Evolutionary conservation across 2,888 invertebrate genomes (phyloP).

Genomic region (Tanypteryx hageni): DNA sequence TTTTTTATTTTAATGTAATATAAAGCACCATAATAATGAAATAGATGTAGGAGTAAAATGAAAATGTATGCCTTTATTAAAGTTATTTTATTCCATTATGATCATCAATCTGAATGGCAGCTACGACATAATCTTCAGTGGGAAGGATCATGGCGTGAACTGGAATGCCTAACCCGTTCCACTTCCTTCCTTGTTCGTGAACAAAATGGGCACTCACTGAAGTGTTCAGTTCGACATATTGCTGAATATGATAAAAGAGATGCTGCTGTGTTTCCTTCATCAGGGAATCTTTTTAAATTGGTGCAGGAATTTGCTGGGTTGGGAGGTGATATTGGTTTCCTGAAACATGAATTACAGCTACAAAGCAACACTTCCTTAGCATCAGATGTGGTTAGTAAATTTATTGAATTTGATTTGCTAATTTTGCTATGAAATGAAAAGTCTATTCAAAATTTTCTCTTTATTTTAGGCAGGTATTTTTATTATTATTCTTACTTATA

Average conservation of each 20-base stretch:
- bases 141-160: conserved; percentile 90
- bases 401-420: too few species aligned
- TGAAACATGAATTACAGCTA: conserved; percentile 87
- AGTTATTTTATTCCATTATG: conserved; percentile 27
- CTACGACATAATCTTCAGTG: conserved; percentile 91
- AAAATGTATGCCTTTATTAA: neutral
- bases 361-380: conserved; percentile 84
- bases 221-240: conserved; percentile 90
- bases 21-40: neutral
- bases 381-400: conserved; percentile 76
- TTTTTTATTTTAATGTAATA: conserved; percentile 53
- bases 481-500: conserved; percentile 4
- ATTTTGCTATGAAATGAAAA: too few species aligned
- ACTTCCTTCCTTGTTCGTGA: conserved; percentile 92
- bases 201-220: conserved; percentile 92
- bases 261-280: conserved; percentile 86
- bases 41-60: neutral
- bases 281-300: conserved; percentile 84
- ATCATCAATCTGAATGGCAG: conserved; percentile 73
- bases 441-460: too few species aligned
- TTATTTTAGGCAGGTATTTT: conserved; percentile 50
- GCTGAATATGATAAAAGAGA: conserved; percentile 88
- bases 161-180: conserved; percentile 83
- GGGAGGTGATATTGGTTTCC: conserved; percentile 94
- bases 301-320: conserved; percentile 91